Percentiles rank a stretch among this genome's conserved stretches.
Evolutionary conservation across 1,140 invertebrate species (phyloP).

Genomic region (Micrasema longulum): DNA sequence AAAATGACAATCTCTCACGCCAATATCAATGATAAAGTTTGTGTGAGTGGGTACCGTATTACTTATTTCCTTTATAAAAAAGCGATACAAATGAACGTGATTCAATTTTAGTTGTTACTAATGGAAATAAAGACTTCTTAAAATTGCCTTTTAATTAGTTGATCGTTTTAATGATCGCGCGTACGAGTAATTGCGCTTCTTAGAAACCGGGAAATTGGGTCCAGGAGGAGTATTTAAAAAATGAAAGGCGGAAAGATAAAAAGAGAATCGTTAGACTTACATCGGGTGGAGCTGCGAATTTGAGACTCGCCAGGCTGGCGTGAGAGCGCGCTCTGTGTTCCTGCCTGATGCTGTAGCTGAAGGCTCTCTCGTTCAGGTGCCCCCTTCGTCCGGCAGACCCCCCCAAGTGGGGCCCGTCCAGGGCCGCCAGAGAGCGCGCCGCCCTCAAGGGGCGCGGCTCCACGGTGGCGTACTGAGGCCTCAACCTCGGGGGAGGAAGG

Average conservation of each 20-base stretch:
- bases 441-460: constrained; percentile 80
- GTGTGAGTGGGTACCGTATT: too few species aligned
- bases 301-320: constrained; percentile 88
- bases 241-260: not conserved
- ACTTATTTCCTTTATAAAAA: too few species aligned
- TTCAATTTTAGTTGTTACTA: too few species aligned
- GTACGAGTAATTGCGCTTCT: too few species aligned
- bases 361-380: constrained; percentile 92
- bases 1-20: too few species aligned
- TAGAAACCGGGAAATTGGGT: too few species aligned
- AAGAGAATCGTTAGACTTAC: constrained; percentile 59
- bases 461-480: constrained; percentile 71
- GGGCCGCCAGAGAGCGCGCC: constrained; percentile 82
- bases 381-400: constrained; percentile 91
- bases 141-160: too few species aligned
- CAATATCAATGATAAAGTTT: too few species aligned
- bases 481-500: constrained; percentile 70
- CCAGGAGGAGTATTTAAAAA: too few species aligned
- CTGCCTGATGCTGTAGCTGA: constrained; percentile 93
- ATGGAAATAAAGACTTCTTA: too few species aligned
- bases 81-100: too few species aligned
- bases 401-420: constrained; percentile 75
- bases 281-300: constrained; percentile 78
- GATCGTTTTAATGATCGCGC: too few species aligned
- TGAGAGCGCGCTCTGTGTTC: constrained; percentile 92